A percentile compares a stretch with the other conserved stretches of the same genome.
These are phyloP conservation scores for Rhegmatorhina hoffmannsi DNA, from an alignment of 2,113 vertebrate genomes.

Conservation along the genomic window DNA sequence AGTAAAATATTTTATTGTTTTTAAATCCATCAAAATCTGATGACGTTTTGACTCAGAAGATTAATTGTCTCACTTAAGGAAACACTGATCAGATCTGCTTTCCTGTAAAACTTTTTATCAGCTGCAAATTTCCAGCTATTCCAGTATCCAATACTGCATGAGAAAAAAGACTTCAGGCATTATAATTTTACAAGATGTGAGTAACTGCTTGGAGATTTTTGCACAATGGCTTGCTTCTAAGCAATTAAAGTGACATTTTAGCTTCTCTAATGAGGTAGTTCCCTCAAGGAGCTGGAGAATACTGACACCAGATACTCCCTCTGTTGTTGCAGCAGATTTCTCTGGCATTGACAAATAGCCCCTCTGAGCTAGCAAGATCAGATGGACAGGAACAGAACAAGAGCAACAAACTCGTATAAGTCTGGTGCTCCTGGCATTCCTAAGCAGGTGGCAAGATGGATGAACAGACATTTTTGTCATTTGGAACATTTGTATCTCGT, in stretches of 20 bases:
- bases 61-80: conserved; percentile 27
- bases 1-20: neutral
- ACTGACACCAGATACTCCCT: conserved; percentile 53
- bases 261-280: conserved; percentile 36
- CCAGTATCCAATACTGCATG: neutral
- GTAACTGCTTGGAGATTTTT: conserved; percentile 33
- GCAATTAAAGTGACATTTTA: neutral
- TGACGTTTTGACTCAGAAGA: conserved; percentile 17
- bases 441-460: neutral
- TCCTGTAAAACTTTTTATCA: conserved; percentile 31
- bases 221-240: conserved; percentile 25
- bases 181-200: conserved; percentile 43
- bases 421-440: neutral
- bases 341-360: conserved; percentile 38
- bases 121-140: conserved; percentile 23
- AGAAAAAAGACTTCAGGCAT: conserved; percentile 16
- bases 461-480: conserved; percentile 4
- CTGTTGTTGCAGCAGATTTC: conserved; percentile 24
- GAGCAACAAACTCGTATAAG: neutral
- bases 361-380: conserved; percentile 39
- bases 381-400: conserved; percentile 24
- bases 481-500: neutral
- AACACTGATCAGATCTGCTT: conserved; percentile 15
- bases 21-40: neutral
- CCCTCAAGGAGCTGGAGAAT: conserved; percentile 2